Base-by-base conservation (phyloP, 2,888 invertebrate genomes). In the Caradrina clavipalpis region DNA sequence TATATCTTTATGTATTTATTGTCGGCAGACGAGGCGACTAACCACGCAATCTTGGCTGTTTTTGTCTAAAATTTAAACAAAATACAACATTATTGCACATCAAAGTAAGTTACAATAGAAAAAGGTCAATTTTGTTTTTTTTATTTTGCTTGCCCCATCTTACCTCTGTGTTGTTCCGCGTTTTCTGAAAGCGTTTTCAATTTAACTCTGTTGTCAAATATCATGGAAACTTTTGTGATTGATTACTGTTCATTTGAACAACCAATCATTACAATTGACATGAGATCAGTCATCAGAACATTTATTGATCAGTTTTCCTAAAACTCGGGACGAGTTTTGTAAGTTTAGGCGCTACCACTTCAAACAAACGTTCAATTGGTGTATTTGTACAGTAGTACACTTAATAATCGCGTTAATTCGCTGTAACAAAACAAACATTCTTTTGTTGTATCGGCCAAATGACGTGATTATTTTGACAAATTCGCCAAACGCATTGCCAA, bases 11-110 rank as follows among this genome's bases (percentile, higher is more conserved):
- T 90, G 86, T 89, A 86, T 86, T 84, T 88, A 89, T 92, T 92
- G 91, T 92, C 89, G 78, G 84, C 92, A 92, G 92, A 92, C 83
- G 89, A 86, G 85, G 90, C 86, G 88, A 85, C 83, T 80, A 82
- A 78, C 81, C 72, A 84, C 86, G 81, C 86, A 85, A 86, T 84
- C 86, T 88, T 86, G 87, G 90, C 90, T 85, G 89, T 88, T 84
- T 87, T 87, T 84, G 81, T 82, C 80, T 88, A 87, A 87, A 87
- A 87, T 80, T 84, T 77, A 84, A 82, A 81, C 83, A 87, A 88
- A 86, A 87, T 83, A 87, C 86, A 84, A 84, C 86, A 86, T 86
- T 81, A 86, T 87, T 87, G 89, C 88, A 89, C 86, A 87, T 75
- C 84, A 92, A 91, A 90, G 92, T 92, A 92, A 92, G 92, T 92